Evolutionary conservation across 2,797 vertebrate genomes (phyloP).

Genomic region (Cetoscarus ocellatus): DNA sequence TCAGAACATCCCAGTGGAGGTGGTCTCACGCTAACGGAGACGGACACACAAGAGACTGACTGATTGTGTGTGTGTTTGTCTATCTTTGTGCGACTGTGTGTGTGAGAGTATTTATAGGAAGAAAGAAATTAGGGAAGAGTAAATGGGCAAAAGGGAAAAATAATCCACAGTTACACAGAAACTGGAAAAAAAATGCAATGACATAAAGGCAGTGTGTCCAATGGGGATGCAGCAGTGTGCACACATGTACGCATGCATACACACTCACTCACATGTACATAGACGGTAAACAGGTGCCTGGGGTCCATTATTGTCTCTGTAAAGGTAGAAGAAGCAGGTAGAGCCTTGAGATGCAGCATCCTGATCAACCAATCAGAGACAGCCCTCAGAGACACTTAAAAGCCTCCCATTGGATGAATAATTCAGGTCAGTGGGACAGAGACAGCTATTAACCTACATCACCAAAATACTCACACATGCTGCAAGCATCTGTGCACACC

Average conservation of each 20-base stretch:
- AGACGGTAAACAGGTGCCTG: slow-evolving; percentile 30
- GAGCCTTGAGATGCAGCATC: slow-evolving; percentile 22
- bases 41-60: slow-evolving; percentile 65
- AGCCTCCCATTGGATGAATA: slow-evolving; percentile 78
- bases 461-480: slow-evolving; percentile 39
- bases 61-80: slow-evolving; percentile 12
- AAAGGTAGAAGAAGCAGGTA: slow-evolving; percentile 55
- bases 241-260: slow-evolving; percentile 8
- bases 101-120: slow-evolving; percentile 3
- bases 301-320: slow-evolving; percentile 33
- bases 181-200: slow-evolving; percentile 5
- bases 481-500: slow-evolving; percentile 6
- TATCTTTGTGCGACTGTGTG: neutral
- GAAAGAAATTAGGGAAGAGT: neutral
- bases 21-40: slow-evolving; percentile 90
- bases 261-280: slow-evolving; percentile 11
- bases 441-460: slow-evolving; percentile 78
- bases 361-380: slow-evolving; percentile 68
- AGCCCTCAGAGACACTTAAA: slow-evolving; percentile 65
- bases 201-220: slow-evolving; percentile 9
- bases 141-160: slow-evolving; percentile 32
- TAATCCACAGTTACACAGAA: slow-evolving; percentile 8
- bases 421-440: slow-evolving; percentile 73
- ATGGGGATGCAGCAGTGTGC: slow-evolving; percentile 12
- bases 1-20: slow-evolving; percentile 97